phyloP scores from a whole-genome alignment of 2,113 vertebrate genomes.

The Holacanthus passer region DNA sequence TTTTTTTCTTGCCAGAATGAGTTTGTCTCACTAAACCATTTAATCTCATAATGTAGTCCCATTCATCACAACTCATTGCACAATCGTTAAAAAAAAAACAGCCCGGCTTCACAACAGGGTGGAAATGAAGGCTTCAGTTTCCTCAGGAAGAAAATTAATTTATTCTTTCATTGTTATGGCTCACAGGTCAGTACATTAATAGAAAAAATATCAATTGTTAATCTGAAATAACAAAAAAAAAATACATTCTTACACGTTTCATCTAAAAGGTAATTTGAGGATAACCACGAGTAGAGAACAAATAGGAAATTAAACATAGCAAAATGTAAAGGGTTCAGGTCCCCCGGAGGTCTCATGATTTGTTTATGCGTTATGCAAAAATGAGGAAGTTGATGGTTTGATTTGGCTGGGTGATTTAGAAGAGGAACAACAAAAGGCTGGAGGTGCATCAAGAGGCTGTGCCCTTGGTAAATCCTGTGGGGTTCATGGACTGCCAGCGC shows the following conservation, averaged over 20 bases:
- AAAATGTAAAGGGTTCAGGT: conserved; percentile 38
- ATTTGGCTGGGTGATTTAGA: conserved; percentile 52
- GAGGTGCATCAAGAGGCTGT: conserved; percentile 61
- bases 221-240: conserved; percentile 3
- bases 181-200: conserved; percentile 41
- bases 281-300: neutral
- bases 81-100: neutral
- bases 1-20: too few species aligned
- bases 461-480: conserved; percentile 87
- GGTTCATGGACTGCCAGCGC: conserved; percentile 97
- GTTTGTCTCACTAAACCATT: neutral
- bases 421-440: neutral
- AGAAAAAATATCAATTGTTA: conserved; percentile 40
- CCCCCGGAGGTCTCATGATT: conserved; percentile 45
- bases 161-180: conserved; percentile 52
- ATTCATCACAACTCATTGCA: conserved; percentile 4
- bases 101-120: neutral
- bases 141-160: conserved; percentile 48
- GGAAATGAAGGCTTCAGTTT: neutral
- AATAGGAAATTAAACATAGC: conserved; percentile 16
- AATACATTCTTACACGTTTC: neutral
- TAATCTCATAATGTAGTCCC: neutral
- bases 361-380: conserved; percentile 29
- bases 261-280: neutral
- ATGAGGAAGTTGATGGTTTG: conserved; percentile 44